phyloP scores from a whole-genome alignment of 2,888 invertebrate species.

The Protula sp. region DNA sequence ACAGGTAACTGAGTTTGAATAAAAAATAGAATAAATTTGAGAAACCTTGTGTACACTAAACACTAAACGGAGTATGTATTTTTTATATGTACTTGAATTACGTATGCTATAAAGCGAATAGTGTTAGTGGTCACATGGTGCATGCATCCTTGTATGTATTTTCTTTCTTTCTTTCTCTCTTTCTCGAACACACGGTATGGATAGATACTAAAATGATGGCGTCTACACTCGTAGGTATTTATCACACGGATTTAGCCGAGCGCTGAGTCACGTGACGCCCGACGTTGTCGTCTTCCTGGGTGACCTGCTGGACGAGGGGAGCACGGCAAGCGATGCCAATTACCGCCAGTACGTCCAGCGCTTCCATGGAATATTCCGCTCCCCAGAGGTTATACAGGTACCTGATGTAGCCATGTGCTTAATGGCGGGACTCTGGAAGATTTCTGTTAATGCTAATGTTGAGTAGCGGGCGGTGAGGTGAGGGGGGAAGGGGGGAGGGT shows the following conservation, averaged over 20 bases:
- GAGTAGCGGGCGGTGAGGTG: too few species aligned
- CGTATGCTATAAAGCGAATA: too few species aligned
- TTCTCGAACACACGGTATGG: background rate
- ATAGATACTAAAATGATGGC: background rate
- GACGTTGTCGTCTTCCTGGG: conserved; percentile 85
- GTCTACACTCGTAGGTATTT: conserved; percentile 13
- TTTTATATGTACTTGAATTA: too few species aligned
- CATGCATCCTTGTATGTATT: too few species aligned
- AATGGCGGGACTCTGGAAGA: background rate
- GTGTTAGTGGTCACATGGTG: too few species aligned
- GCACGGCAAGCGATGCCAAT: conserved; percentile 66
- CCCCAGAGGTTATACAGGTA: conserved; percentile 41
- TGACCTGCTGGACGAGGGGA: conserved; percentile 92
- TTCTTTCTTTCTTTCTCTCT: background rate
- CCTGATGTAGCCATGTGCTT: conserved; percentile 23
- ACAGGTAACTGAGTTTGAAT: conserved; percentile 61
- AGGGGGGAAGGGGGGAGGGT: too few species aligned
- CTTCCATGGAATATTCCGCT: conserved; percentile 64
- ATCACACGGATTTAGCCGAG: conserved; percentile 15
- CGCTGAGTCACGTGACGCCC: conserved; percentile 60
- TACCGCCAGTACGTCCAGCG: conserved; percentile 71
- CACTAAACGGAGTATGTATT: too few species aligned
- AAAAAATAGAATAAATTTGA: too few species aligned
- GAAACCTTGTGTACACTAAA: too few species aligned
- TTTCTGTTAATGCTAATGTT: background rate